Percentiles rank a stretch among this genome's conserved stretches.
Conservation (phyloP, 2,888 invertebrate species). For the Stenoptilia bipunctidactyla region DNA sequence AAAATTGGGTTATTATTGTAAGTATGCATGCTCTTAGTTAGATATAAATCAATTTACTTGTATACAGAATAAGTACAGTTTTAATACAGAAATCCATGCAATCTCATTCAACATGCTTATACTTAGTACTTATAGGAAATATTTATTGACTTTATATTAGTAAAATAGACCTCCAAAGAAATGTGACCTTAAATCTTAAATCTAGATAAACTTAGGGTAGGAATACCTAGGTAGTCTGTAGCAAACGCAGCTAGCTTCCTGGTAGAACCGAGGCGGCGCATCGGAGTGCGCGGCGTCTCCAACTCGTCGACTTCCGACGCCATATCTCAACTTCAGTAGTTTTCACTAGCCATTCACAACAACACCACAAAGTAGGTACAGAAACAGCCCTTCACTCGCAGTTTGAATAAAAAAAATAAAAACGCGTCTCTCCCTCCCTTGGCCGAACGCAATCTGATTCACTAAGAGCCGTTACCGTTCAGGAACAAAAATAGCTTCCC, state of each 20-base stretch:
- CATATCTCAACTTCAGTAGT: not conserved
- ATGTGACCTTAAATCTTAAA: no score
- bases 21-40: no score
- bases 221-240: slow-evolving; percentile 71
- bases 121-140: no score
- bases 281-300: slow-evolving; percentile 77
- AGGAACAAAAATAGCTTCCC: slow-evolving; percentile 20
- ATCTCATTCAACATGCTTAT: no score
- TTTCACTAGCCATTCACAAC: not conserved
- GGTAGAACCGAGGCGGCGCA: slow-evolving; percentile 84
- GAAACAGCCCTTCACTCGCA: not conserved
- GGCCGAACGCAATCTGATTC: slow-evolving; percentile 13
- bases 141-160: no score
- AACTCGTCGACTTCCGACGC: not conserved
- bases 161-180: no score
- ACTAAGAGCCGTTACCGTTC: slow-evolving; percentile 21
- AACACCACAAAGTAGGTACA: not conserved
- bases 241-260: slow-evolving; percentile 83
- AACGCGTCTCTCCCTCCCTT: slow-evolving; percentile 9
- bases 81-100: no score
- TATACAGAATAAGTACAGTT: no score
- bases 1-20: no score
- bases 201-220: no score
- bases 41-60: no score
- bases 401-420: slow-evolving; percentile 1